Base-by-base conservation (phyloP, 2,888 invertebrate genomes). In the Quadriops clusia region DNA sequence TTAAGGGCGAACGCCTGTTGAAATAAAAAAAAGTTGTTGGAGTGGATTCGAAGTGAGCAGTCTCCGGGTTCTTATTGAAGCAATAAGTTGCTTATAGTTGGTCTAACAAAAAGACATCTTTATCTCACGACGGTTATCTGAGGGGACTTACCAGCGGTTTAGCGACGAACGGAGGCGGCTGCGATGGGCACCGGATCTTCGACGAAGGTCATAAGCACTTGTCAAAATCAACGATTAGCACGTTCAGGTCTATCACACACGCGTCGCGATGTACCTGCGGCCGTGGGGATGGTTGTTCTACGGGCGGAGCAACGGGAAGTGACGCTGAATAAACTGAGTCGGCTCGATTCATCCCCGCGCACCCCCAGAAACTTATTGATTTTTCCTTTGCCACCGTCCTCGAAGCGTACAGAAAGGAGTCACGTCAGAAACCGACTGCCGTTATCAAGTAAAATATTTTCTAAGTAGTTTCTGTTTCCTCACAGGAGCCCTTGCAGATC, bases 351-450 rank as follows among this genome's bases (percentile, higher is more conserved):
- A 33, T 37, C 42, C 44, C 44, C 39, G 38, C 34, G 34, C 34
- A 35, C 37, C 41, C 36, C 42, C 34, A 28, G 27, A 23, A 27
- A 23, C 36, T 40, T 44, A 44, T 43, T 44, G 44, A 44, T 44
- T 43, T 43, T 44, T 42, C 42, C 40, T 42, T 44, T 44, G 39
- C 37, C 40, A 33, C 40, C 38, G 38, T 42, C 45, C 44, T 44
- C 45, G 45, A 43, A 44, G 42, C 42, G 43, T 41, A 43, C 43
- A 39, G 42, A 45, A 42, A 46, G 43, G 43, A 41, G 43, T 39
- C 40, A 37, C 41, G 43, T 43, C 43, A 44, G 40, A 44, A 43
- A 44, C 43, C 39, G 38, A 39, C 21, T 34, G 41, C 43, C 39
- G 41, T 44, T 39, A 42, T 43, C 43, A 42, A 45, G 44, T 41